Evolutionary conservation across 2,113 vertebrate genomes (phyloP).

Genomic region (Brachyhypopomus gauderio): DNA sequence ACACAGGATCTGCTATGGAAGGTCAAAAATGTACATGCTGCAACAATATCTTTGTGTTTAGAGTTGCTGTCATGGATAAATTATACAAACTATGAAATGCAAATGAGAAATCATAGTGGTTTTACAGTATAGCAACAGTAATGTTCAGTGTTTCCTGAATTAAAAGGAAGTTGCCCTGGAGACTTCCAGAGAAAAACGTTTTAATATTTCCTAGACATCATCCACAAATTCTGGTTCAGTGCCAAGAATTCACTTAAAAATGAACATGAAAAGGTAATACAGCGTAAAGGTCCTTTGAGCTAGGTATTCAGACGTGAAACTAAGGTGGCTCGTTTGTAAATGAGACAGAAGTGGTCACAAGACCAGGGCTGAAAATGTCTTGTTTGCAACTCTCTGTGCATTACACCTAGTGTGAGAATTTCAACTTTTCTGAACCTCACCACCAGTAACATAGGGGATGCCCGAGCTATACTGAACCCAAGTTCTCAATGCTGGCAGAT

Average conservation of each 20-base stretch:
- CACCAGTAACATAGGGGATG: too few species aligned
- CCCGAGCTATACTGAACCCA: too few species aligned
- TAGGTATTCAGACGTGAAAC: slow-evolving; percentile 34
- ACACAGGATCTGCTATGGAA: too few species aligned
- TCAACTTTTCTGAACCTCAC: too few species aligned
- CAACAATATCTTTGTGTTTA: background rate
- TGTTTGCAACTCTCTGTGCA: background rate
- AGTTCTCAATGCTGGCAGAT: too few species aligned
- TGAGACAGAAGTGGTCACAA: background rate
- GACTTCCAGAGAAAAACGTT: too few species aligned
- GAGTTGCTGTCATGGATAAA: too few species aligned
- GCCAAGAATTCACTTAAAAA: background rate
- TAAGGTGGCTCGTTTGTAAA: slow-evolving; percentile 60
- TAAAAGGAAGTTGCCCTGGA: background rate
- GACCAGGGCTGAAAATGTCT: background rate
- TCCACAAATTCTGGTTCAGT: background rate
- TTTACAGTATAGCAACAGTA: too few species aligned
- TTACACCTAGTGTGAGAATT: background rate
- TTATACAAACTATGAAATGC: background rate
- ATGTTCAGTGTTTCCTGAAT: background rate
- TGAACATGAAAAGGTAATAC: background rate
- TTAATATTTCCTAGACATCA: too few species aligned
- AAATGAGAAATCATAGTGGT: too few species aligned
- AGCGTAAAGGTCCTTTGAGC: background rate
- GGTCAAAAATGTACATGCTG: too few species aligned